Conservation (phyloP, 2,113 vertebrate species). For the Nesogale talazaci region DNA sequence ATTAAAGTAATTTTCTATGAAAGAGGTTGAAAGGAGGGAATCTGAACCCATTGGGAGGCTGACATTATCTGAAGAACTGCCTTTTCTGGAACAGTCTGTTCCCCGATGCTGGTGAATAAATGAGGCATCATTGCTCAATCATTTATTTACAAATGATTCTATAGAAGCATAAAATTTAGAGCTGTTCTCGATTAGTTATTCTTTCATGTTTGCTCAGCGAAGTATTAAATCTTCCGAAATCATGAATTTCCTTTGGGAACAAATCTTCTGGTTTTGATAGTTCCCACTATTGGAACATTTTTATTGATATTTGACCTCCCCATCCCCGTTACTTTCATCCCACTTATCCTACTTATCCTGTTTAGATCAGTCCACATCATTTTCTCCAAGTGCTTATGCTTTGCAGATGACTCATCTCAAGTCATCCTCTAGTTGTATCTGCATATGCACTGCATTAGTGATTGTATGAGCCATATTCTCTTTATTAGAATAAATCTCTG, state of each 20-base stretch:
- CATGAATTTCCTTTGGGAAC: slow-evolving; percentile 58
- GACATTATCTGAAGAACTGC: slow-evolving; percentile 12
- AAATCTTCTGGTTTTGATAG: slow-evolving; percentile 73
- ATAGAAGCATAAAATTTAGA: slow-evolving; percentile 65
- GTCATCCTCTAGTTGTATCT: not conserved
- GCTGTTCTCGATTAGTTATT: slow-evolving; percentile 63
- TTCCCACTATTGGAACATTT: slow-evolving; percentile 48
- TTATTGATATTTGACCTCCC: slow-evolving; percentile 58
- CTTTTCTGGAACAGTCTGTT: slow-evolving; percentile 35
- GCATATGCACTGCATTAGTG: not conserved
- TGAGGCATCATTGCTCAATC: slow-evolving; percentile 36
- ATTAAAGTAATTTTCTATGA: slow-evolving; percentile 51
- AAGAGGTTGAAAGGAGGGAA: slow-evolving; percentile 47
- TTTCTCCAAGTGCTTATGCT: slow-evolving; percentile 23
- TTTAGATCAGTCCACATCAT: slow-evolving; percentile 52
- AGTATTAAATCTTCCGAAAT: slow-evolving; percentile 70
- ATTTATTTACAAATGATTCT: slow-evolving; percentile 65
- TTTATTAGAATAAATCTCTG: slow-evolving; percentile 30
- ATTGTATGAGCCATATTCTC: not conserved
- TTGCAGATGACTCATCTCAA: slow-evolving; percentile 45
- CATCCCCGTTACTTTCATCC: slow-evolving; percentile 48
- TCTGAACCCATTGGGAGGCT: not conserved
- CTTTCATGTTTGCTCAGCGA: slow-evolving; percentile 63
- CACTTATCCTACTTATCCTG: slow-evolving; percentile 44
- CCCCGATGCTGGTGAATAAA: slow-evolving; percentile 46